Conservation (phyloP, 1,140 invertebrate species). For the Aphaenogaster ashmeadi region DNA sequence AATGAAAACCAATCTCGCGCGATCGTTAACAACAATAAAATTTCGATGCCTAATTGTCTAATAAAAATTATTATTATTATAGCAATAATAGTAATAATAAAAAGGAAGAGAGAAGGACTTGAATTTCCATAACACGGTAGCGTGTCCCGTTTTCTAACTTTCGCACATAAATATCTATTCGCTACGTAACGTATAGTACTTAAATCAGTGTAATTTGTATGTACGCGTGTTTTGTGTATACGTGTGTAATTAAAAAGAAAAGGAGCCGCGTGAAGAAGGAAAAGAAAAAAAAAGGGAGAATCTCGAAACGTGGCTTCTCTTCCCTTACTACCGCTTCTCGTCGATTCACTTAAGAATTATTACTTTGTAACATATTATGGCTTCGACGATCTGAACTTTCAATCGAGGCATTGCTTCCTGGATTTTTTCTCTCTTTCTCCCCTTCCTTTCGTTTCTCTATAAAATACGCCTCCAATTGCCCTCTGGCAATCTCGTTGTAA, state of each 20-base stretch:
- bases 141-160: conserved; percentile 73
- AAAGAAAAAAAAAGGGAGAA: conserved; percentile 78
- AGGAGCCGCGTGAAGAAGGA: conserved; percentile 61
- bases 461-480: conserved; percentile 87
- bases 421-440: conserved; percentile 58
- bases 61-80: conserved; percentile 63
- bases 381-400: conserved; percentile 73
- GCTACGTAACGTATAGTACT: conserved; percentile 71
- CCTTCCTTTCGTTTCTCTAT: conserved; percentile 73
- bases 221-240: conserved; percentile 62
- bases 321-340: conserved; percentile 66
- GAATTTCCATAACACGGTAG: conserved; percentile 80
- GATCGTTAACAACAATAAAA: conserved; percentile 64
- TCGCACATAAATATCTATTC: conserved; percentile 68
- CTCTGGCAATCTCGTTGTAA: conserved; percentile 69
- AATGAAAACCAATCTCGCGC: conserved; percentile 51
- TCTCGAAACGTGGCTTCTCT: conserved; percentile 81
- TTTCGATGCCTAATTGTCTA: conserved; percentile 66
- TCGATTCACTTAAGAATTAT: conserved; percentile 65
- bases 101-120: conserved; percentile 52
- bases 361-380: conserved; percentile 64
- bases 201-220: conserved; percentile 67
- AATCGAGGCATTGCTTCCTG: conserved; percentile 64
- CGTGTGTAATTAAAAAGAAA: conserved; percentile 62
- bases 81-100: conserved; percentile 66